phyloP scores from a whole-genome alignment of 2,888 invertebrate species.

The Erebia aethiops region DNA sequence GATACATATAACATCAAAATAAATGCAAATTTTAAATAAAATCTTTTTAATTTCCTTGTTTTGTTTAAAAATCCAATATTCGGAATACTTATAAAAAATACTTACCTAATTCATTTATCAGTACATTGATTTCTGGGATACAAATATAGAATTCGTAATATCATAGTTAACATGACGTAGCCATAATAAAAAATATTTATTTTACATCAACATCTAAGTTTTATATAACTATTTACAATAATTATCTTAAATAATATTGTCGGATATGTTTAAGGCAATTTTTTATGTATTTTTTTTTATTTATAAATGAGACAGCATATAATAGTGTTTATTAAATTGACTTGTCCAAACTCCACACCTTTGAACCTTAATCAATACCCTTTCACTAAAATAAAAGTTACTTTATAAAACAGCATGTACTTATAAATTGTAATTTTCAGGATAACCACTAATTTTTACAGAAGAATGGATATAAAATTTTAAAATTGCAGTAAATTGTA shows the following conservation, averaged over 20 bases:
- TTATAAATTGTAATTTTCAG: too few relatives aligned
- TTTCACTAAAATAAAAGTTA: too few relatives aligned
- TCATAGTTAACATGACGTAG: neutral
- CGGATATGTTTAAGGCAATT: neutral
- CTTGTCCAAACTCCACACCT: too few relatives aligned
- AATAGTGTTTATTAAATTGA: too few relatives aligned
- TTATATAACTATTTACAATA: neutral
- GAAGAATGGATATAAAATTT: too few relatives aligned
- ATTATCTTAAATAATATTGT: neutral
- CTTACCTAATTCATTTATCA: constrained; percentile 15
- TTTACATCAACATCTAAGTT: neutral
- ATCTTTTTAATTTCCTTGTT: constrained; percentile 7
- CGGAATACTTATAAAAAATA: constrained; percentile 17
- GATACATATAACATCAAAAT: neutral
- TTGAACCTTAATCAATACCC: too few relatives aligned
- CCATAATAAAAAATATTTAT: neutral
- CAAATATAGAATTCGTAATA: constrained; percentile 4
- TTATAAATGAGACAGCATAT: too few relatives aligned
- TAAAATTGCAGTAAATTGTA: too few relatives aligned
- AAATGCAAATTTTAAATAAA: constrained; percentile 6
- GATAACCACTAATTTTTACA: too few relatives aligned
- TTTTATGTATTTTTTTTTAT: too few relatives aligned
- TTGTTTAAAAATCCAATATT: constrained; percentile 9
- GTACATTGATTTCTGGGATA: constrained; percentile 10
- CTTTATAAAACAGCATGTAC: too few relatives aligned